Conservation (phyloP, 2,888 invertebrate species). For the Danaus chrysippus region DNA sequence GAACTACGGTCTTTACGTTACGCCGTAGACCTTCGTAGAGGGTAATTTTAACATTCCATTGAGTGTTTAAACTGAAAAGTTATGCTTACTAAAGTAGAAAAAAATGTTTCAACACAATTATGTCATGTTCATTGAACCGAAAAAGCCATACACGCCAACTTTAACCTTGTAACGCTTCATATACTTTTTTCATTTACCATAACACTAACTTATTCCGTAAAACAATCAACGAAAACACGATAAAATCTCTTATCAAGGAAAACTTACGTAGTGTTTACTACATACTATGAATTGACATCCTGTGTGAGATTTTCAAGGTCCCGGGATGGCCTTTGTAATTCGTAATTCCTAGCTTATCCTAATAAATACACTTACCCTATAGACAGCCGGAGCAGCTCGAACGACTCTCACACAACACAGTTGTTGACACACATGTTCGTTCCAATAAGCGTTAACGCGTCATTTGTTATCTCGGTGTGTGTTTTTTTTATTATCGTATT, state of each 20-base stretch:
- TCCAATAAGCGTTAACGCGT: conserved; percentile 1
- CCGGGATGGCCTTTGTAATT: conserved; percentile 42
- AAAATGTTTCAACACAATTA: conserved; percentile 11
- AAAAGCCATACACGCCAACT: conserved; percentile 14
- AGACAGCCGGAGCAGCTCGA: conserved; percentile 53
- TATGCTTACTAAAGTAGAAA: conserved; percentile 1
- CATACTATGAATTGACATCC: conserved; percentile 41
- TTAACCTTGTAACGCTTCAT: conserved; percentile 23
- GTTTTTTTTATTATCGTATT: conserved; percentile 30
- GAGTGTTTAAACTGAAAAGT: not conserved
- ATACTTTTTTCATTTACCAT: conserved; percentile 19
- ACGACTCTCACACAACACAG: conserved; percentile 57
- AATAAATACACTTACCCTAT: conserved; percentile 50
- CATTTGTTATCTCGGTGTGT: conserved; percentile 9
- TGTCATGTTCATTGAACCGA: conserved; percentile 17
- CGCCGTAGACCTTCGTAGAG: conserved; percentile 45
- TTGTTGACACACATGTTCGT: conserved; percentile 2
- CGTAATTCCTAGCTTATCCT: conserved; percentile 27
- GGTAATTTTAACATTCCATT: conserved; percentile 22
- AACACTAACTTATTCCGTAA: conserved; percentile 25
- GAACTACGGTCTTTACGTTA: conserved; percentile 56
- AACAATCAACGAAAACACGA: conserved; percentile 32
- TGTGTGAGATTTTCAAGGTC: conserved; percentile 41
- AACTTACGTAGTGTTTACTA: conserved; percentile 45
- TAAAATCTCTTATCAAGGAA: conserved; percentile 45